These are phyloP conservation scores for Triplophysa tibetana DNA, from an alignment of 2,113 vertebrate species.

Conservation along the genomic window DNA sequence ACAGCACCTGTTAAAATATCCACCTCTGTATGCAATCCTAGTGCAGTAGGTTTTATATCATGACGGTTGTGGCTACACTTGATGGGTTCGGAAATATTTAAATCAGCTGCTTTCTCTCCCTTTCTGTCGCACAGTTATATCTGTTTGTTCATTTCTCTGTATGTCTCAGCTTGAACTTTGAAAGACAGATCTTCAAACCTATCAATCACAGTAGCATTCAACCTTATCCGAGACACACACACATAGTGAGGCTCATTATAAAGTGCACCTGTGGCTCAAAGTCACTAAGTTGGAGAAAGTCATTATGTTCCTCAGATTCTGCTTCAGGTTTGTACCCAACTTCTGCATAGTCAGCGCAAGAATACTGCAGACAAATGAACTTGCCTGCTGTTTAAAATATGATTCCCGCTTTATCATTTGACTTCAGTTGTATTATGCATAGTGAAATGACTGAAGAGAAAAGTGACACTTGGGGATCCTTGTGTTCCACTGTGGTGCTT, in stretches of 20 bases:
- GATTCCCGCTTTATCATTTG: conserved; percentile 19
- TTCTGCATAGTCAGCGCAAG: conserved; percentile 35
- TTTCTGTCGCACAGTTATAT: neutral
- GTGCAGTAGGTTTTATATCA: neutral
- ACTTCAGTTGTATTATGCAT: neutral
- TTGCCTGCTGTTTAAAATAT: conserved; percentile 24
- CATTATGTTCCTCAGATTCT: conserved; percentile 30
- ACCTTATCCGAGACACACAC: conserved; percentile 3
- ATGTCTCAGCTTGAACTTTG: neutral
- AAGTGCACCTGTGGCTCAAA: conserved; percentile 7
- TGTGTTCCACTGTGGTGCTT: too few species aligned
- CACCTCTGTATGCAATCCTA: neutral
- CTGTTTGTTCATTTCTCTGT: neutral
- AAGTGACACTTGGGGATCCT: neutral
- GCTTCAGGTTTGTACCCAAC: conserved; percentile 28
- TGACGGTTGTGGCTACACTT: neutral
- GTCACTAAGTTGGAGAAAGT: conserved; percentile 39
- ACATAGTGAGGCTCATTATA: conserved; percentile 6
- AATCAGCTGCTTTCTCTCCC: neutral
- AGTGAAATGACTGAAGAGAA: neutral
- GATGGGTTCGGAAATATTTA: neutral
- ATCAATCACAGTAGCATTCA: conserved; percentile 8
- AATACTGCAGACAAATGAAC: conserved; percentile 31
- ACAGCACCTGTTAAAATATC: neutral
- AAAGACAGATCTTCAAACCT: conserved; percentile 21